These are phyloP conservation scores for Ginglymostoma cirratum DNA, from an alignment of 2,113 vertebrate species.

Conservation along the genomic window DNA sequence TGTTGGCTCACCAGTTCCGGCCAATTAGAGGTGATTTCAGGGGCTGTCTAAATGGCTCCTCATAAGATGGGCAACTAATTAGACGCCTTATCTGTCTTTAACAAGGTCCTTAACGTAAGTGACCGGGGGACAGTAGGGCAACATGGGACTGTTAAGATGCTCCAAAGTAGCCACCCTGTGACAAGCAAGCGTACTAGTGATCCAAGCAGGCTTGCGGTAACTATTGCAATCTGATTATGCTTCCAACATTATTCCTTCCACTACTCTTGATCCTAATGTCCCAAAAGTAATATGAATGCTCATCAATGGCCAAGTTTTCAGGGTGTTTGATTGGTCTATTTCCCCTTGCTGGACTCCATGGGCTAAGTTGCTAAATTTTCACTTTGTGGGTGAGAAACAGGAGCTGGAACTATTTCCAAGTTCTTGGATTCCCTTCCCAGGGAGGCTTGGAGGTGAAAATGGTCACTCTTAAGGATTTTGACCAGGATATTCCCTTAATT, in stretches of 20 bases:
- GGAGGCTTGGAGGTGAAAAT: too few species aligned
- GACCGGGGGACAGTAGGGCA: background rate
- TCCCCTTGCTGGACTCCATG: background rate
- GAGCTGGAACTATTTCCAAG: too few species aligned
- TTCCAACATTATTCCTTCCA: background rate
- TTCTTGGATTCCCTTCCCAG: too few species aligned
- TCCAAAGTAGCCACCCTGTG: background rate
- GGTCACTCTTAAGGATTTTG: too few species aligned
- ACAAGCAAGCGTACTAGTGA: background rate
- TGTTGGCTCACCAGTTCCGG: too few species aligned
- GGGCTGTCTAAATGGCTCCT: too few species aligned
- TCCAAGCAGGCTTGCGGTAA: background rate
- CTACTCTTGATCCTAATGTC: background rate
- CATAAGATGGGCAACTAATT: too few species aligned
- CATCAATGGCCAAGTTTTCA: background rate
- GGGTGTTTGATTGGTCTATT: background rate
- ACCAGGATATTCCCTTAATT: too few species aligned
- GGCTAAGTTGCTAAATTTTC: too few species aligned
- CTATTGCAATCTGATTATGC: background rate
- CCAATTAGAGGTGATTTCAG: too few species aligned
- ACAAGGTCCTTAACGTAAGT: background rate
- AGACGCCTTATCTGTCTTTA: too few species aligned
- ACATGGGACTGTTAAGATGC: background rate
- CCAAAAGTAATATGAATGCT: background rate
- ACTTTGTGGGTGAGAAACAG: too few species aligned